Evolutionary conservation across 2,888 invertebrate genomes (phyloP), one percentile per base, ranked within the genome.

Genomic region (Mamestra brassicae): DNA sequence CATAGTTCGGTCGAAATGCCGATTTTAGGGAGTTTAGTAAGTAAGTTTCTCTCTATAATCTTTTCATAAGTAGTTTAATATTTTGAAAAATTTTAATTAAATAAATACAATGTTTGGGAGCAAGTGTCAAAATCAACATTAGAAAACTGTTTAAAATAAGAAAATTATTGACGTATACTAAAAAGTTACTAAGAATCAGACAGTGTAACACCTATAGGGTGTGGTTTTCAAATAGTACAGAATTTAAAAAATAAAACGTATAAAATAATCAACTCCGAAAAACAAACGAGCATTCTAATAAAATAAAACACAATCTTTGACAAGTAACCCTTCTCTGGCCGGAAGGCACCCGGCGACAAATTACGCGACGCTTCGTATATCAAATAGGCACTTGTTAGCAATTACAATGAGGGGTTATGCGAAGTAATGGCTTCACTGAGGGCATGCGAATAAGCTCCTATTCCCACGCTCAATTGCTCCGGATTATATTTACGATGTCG

Each of bases 391-490:
- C 88, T 91, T 90, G 91, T 90, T 90, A 90, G 87, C 92, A 92
- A 93, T 93, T 90, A 93, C 91, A 92, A 92, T 90, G 88, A 89
- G 89, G 87, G 85, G 81, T 82, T 74, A 76, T 71, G 71, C 67
- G 71, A 74, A 74, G 55, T 78, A 65, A 81, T 66, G 78, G 71
- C 62, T 55, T 57, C 66, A 65, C 64, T 68, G 87, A 87, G 86
- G 87, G 85, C 85, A 81, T 75, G 76, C 86, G 80, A 87, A 81
- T 87, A 84, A 88, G 84, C 83, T 89, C 89, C 80, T 77, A 77
- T 94, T 95, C 94, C 90, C 95, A 95, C 95, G 94, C 87, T 91
- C 89, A 85, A 93, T 93, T 90, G 90, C 79, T 62, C 50, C 47
- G 52, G 42, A 82, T 75, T 83, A 73, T 74, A 71, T 68, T 85